phyloP scores from a whole-genome alignment of 2,888 invertebrate genomes.

The Tenodera sinensis region DNA sequence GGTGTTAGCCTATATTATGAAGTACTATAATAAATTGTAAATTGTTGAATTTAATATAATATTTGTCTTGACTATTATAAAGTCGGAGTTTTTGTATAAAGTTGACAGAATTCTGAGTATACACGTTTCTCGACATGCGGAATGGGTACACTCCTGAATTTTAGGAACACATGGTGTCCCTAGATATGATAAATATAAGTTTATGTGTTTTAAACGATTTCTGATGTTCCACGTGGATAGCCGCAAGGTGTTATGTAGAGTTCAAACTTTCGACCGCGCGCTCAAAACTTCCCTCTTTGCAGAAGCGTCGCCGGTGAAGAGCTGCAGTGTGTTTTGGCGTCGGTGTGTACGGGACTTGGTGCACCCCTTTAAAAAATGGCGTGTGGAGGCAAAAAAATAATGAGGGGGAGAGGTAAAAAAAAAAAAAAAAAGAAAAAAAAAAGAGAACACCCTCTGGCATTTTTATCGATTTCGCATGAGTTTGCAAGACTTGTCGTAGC shows the following conservation, averaged over 20 bases:
- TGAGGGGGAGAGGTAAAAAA: constrained; percentile 4
- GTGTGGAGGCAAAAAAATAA: constrained; percentile 11
- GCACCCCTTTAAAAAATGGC: constrained; percentile 14
- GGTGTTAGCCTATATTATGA: too few relatives aligned
- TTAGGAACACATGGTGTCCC: too few relatives aligned
- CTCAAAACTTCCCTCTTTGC: background rate
- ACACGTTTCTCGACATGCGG: too few relatives aligned
- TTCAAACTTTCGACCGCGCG: background rate
- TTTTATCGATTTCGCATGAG: constrained; percentile 22
- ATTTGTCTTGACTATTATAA: too few relatives aligned
- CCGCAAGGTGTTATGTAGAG: background rate
- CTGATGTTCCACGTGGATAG: background rate
- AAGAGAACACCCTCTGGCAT: constrained; percentile 5
- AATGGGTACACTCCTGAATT: too few relatives aligned
- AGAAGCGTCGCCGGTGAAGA: background rate
- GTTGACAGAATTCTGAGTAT: too few relatives aligned
- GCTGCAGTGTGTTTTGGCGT: background rate
- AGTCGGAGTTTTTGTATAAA: too few relatives aligned
- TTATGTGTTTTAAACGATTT: too few relatives aligned
- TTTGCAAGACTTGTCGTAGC: constrained; percentile 21
- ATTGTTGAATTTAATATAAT: too few relatives aligned
- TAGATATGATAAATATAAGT: too few relatives aligned
- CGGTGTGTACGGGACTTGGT: background rate
- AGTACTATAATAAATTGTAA: too few relatives aligned
- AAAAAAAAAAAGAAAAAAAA: constrained; percentile 15